phyloP scores from a whole-genome alignment of 1,140 invertebrate genomes.

The Drosophila kohkoa region DNA sequence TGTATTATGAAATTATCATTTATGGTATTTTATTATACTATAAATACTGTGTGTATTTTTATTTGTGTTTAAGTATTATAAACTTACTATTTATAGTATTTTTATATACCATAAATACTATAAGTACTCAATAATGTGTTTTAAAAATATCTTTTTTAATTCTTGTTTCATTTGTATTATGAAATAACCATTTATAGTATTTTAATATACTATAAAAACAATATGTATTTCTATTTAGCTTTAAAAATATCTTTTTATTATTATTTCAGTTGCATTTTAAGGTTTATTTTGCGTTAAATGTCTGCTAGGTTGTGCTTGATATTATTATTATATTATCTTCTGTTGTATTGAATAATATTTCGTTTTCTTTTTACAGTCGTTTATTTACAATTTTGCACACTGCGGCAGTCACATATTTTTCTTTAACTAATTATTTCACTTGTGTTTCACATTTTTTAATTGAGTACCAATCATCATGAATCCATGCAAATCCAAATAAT shows the following conservation, averaged over 20 bases:
- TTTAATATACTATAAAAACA: no score
- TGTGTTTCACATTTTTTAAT: not conserved
- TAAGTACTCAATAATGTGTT: no score
- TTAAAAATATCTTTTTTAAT: no score
- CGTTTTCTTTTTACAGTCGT: conserved; percentile 73
- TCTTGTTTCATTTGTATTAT: no score
- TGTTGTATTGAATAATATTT: conserved; percentile 57
- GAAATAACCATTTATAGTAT: no score
- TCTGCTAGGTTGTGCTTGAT: conserved; percentile 13
- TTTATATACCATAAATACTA: no score
- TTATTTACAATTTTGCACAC: conserved; percentile 53
- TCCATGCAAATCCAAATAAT: conserved; percentile 9
- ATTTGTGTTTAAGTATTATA: no score
- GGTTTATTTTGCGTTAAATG: conserved; percentile 2
- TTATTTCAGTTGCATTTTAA: conserved; percentile 3
- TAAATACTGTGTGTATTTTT: no score
- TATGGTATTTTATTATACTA: no score
- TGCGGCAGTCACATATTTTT: conserved; percentile 42
- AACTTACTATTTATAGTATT: no score
- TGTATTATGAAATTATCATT: no score
- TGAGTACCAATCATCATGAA: not conserved
- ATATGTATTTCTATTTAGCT: no score
- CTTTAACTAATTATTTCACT: not conserved
- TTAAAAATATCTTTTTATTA: not conserved
- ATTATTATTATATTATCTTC: conserved; percentile 11